Conservation (phyloP, 2,888 invertebrate genomes). For the Drosophila eohydei region DNA sequence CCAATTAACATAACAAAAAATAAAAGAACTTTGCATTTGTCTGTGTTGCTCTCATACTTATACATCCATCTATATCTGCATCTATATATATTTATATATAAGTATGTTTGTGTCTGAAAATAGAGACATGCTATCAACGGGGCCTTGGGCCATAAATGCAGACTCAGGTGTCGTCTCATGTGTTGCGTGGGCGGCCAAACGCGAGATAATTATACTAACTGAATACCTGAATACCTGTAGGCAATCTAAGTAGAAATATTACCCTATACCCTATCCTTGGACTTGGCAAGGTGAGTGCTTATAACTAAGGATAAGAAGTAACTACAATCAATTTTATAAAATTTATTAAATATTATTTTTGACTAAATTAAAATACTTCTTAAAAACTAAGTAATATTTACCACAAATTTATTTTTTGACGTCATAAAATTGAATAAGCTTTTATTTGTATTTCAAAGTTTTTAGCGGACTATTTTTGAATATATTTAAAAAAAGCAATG, state of each 20-base stretch:
- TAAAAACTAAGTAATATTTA: no score
- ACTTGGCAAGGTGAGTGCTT: neutral
- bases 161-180: conserved; percentile 76
- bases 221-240: conserved; percentile 22
- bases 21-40: conserved; percentile 57
- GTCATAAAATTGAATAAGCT: no score
- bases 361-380: no score
- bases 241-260: conserved; percentile 16
- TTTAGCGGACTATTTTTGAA: no score
- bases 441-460: no score
- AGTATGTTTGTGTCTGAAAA: neutral
- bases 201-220: conserved; percentile 51
- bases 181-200: conserved; percentile 58
- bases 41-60: conserved; percentile 24
- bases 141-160: conserved; percentile 63
- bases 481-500: no score
- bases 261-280: neutral
- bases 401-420: no score
- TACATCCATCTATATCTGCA: neutral
- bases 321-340: no score
- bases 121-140: conserved; percentile 38
- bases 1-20: conserved; percentile 80
- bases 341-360: no score
- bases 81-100: conserved; percentile 1
- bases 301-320: neutral